Evolutionary conservation across 2,113 vertebrate species (phyloP).

Genomic region (Muscicapa adusta): DNA sequence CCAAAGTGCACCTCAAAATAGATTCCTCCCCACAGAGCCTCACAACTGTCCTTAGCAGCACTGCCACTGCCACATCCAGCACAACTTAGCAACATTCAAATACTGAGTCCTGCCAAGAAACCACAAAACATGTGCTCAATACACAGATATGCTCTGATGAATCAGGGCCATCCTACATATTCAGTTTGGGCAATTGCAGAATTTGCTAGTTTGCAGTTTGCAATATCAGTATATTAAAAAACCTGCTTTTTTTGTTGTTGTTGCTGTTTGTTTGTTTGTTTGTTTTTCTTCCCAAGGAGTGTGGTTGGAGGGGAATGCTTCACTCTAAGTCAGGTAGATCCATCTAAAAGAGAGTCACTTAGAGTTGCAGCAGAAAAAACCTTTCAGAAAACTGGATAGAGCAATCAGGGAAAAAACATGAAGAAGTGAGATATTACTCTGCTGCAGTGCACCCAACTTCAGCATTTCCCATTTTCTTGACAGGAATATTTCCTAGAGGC

Average conservation of each 20-base stretch:
- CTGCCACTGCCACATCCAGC: neutral
- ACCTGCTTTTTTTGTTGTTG: too few species aligned
- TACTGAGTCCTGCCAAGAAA: neutral
- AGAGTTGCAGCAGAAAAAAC: neutral
- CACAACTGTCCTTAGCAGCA: neutral
- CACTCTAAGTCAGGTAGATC: neutral
- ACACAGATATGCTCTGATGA: neutral
- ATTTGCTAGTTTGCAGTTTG: neutral
- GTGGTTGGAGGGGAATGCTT: neutral
- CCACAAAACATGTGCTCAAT: neutral
- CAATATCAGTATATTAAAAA: neutral
- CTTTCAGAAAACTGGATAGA: neutral
- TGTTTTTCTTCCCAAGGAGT: too few species aligned
- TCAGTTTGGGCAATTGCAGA: neutral
- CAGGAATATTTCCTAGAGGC: neutral
- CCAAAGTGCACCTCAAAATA: neutral
- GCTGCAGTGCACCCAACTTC: neutral
- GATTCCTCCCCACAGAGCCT: neutral
- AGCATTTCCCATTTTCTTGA: neutral
- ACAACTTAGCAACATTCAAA: neutral
- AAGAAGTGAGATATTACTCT: neutral
- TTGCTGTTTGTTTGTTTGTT: too few species aligned
- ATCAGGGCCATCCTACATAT: neutral
- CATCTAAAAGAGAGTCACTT: neutral
- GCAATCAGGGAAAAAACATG: rapidly evolving